Base-by-base conservation (phyloP, 2,113 vertebrate species). In the Lagopus muta region DNA sequence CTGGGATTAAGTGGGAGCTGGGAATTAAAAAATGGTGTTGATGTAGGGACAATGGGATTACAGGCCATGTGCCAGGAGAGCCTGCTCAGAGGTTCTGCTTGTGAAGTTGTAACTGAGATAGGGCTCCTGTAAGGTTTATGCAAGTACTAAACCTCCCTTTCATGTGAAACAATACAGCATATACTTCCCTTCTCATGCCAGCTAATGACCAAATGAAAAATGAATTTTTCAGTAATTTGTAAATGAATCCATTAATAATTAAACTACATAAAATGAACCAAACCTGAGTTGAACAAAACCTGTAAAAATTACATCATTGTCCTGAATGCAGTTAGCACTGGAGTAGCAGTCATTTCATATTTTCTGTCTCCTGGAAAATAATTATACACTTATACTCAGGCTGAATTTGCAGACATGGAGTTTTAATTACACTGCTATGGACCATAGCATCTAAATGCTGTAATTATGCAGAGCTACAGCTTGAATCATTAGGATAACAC, bases 381-480 rank as follows among this genome's bases (percentile, higher is more conserved):
- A 83, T 20, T 50, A 42, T 71, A 36, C 8, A 22, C 7, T 86
- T 77, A 52, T 40, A 27, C 42, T 77, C 38, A 64, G 64, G 64
- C 67, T 80, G 83, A 57, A 84, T 78, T 86, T 78, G 47, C n/a
- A 24, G 69, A 58, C 72, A 57, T 0, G 0, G 11, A 47, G 34
- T 86, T 92, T 86, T 94, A 94, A 92, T 95, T 77, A 88, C 90
- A 8, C 18, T 79, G 30, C 58, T 42, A 3, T 3, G 28, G 43
- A 6, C 40, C 34, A 34, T 45, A 76, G 19, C n/a, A 22, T 47
- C 42, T 80, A 80, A 81, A 94, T 88, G 85, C 55, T 93, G 64
- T 28, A 64, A 18, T 83, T 3, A 7, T 18, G 47, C 75, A 81
- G 61, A 43, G 7, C 72, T 55, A n/a, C 14, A 48, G 71, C 34